These are phyloP conservation scores for Tetramorium alpestre DNA, from an alignment of 1,140 invertebrate species.

Conservation along the genomic window DNA sequence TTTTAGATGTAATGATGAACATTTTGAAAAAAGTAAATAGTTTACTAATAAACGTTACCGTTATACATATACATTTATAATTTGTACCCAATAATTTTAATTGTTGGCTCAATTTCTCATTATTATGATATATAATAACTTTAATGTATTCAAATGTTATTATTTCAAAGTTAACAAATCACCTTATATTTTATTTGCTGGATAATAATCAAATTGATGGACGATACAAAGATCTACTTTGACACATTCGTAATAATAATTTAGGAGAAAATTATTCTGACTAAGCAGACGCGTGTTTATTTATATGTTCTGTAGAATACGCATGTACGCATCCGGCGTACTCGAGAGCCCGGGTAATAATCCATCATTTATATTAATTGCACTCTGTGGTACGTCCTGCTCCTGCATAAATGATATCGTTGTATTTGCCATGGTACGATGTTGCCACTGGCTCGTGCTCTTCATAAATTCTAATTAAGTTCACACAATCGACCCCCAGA, in stretches of 20 bases:
- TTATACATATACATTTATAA: neutral
- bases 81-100: neutral
- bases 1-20: neutral
- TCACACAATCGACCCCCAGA: slow-evolving; percentile 77
- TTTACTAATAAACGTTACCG: neutral
- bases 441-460: slow-evolving; percentile 70
- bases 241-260: slow-evolving; percentile 15
- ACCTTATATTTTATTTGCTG: neutral
- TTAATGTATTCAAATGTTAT: neutral
- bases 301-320: slow-evolving; percentile 56
- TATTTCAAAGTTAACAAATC: neutral
- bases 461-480: slow-evolving; percentile 84
- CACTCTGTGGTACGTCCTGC: slow-evolving; percentile 75
- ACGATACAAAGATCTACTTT: neutral
- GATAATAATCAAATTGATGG: neutral
- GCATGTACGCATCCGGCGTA: slow-evolving; percentile 69
- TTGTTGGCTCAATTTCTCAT: neutral
- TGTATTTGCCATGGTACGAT: slow-evolving; percentile 74
- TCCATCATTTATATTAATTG: slow-evolving; percentile 85
- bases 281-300: slow-evolving; percentile 6
- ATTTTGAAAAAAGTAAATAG: neutral
- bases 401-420: slow-evolving; percentile 80
- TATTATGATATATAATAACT: neutral
- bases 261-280: slow-evolving; percentile 24
- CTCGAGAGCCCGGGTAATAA: slow-evolving; percentile 74